Conservation (phyloP, 2,113 vertebrate species). For the Galbula dea region DNA sequence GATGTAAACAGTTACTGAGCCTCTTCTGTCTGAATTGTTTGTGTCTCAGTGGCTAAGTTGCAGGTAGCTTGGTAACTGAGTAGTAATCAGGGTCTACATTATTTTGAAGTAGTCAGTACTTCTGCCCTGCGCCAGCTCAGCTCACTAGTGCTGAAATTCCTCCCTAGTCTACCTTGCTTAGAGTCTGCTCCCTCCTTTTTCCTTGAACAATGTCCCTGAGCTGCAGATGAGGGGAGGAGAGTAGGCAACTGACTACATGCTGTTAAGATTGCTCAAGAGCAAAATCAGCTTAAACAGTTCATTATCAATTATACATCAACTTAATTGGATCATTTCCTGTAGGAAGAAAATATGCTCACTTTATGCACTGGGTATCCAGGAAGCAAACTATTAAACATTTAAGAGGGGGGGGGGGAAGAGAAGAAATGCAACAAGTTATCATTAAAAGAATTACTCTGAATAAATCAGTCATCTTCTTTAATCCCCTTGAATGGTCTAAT, state of each 20-base stretch:
- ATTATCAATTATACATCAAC: conserved; percentile 60
- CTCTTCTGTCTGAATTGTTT: background rate
- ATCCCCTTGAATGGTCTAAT: conserved; percentile 20
- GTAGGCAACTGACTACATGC: background rate
- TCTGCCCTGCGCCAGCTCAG: background rate
- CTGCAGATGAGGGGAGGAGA: background rate
- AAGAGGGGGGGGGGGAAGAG: background rate
- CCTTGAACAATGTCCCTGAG: background rate
- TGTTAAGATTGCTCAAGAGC: conserved; percentile 9
- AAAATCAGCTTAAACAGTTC: conserved; percentile 57
- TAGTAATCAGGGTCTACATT: background rate
- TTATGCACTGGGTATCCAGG: conserved; percentile 51
- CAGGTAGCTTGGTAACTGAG: background rate
- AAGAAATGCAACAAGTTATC: conserved; percentile 43
- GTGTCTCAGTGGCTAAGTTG: background rate
- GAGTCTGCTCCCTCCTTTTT: background rate
- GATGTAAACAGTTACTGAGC: rapidly evolving
- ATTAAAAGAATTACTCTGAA: conserved; percentile 61
- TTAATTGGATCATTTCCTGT: conserved; percentile 67
- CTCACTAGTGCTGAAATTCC: background rate
- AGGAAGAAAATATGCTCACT: conserved; percentile 55
- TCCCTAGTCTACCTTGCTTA: background rate
- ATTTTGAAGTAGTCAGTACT: background rate
- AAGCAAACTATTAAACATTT: conserved; percentile 51
- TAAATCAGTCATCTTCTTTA: conserved; percentile 50